Evolutionary conservation across 2,888 invertebrate genomes (phyloP).

Genomic region (Chalcis sispes): DNA sequence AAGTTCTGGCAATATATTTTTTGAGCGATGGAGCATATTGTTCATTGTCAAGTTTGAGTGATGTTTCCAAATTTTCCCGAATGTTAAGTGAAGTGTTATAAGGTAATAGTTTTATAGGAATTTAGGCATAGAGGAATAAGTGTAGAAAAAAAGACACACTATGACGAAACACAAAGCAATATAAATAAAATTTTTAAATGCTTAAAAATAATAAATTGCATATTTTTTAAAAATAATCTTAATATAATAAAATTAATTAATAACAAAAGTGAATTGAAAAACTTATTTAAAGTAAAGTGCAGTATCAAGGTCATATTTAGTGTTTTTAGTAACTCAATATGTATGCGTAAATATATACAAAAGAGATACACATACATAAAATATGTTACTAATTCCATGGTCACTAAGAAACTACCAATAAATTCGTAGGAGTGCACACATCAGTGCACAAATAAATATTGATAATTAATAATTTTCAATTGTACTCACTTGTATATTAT

Average conservation of each 20-base stretch:
- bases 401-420: constrained; percentile 38
- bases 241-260: constrained; percentile 17
- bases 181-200: constrained; percentile 59
- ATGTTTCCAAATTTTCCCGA: constrained; percentile 41
- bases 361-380: constrained; percentile 31
- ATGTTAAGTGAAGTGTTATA: constrained; percentile 39
- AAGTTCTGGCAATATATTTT: constrained; percentile 15
- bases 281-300: constrained; percentile 29
- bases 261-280: constrained; percentile 10
- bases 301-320: neutral
- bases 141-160: constrained; percentile 61
- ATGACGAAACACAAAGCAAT: constrained; percentile 69
- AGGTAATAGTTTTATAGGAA: constrained; percentile 34
- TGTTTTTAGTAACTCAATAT: constrained; percentile 26
- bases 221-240: constrained; percentile 38
- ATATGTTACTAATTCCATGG: constrained; percentile 29
- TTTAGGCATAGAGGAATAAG: constrained; percentile 9
- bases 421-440: constrained; percentile 38
- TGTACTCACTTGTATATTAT: constrained; percentile 80
- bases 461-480: neutral
- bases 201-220: constrained; percentile 57
- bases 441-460: constrained; percentile 26
- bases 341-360: constrained; percentile 35
- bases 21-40: constrained; percentile 57
- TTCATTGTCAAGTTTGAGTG: constrained; percentile 50